Evolutionary conservation across 2,888 invertebrate species (phyloP), one percentile per base, ranked within the genome.

Genomic region (Oasisia sp.): DNA sequence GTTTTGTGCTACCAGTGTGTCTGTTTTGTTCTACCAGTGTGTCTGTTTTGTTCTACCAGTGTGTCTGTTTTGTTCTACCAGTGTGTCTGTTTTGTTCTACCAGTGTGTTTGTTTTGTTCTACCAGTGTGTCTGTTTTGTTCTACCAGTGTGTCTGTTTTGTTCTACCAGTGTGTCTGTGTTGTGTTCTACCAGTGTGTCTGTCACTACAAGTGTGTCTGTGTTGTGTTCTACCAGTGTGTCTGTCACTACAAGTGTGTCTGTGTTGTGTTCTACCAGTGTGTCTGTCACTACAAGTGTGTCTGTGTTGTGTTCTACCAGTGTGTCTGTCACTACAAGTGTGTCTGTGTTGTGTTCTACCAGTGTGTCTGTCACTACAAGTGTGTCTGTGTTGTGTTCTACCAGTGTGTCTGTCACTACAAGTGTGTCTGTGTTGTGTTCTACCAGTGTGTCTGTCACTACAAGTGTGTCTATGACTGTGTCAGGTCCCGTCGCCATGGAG

Each of bases 401-500:
- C 1, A 38, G 38, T 38, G 38, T 38, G 38, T 38, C 38, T 38
- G 38, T 38, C 4, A 38, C 38, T 38, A 38, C 38, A 38, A 38
- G 38, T 38, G 38, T 38, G 38, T 38, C 38, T 38, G 38, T 38
- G 38, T 38, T 14, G 1, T 32, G 38, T 32, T 12, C 14, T 89
- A 38, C 38, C 38, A 38, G 38, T 38, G 38, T 38, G 38, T 38
- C 38, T 38, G 38, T 38, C 14, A 19, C 14, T 32, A 38, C 89
- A 32, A n/a, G 8, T 89, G 8, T 32, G 12, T 58, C 74, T 89
- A 0, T 32, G 12, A 32, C 74, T 89, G 58, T 92, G 92, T 91
- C 94, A 96, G 96, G 93, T 96, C 97, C 0, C 97, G 98, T 89
- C 97, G 97, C 93, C 97, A 97, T 94, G 98, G 98, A 0, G 98